Conservation (phyloP, 2,888 invertebrate species). For the Trachelus stipa region DNA sequence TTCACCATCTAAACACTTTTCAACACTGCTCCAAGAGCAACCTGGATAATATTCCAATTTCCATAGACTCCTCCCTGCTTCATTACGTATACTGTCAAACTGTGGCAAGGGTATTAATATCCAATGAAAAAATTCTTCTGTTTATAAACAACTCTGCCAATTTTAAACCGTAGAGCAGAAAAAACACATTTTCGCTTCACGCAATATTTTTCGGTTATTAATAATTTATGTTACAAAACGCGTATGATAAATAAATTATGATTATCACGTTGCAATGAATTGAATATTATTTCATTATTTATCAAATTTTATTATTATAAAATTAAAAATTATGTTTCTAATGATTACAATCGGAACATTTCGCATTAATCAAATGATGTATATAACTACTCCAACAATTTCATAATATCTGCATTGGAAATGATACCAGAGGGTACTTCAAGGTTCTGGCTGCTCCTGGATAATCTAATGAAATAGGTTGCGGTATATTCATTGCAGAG, state of each 20-base stretch:
- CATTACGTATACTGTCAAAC: neutral
- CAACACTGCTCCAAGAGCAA: neutral
- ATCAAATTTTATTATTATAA: neutral
- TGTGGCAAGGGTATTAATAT: neutral
- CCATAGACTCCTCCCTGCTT: neutral
- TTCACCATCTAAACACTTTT: too few species aligned
- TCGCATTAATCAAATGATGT: neutral
- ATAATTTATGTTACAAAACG: neutral
- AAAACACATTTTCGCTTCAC: neutral
- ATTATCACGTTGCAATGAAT: neutral
- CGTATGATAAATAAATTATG: neutral
- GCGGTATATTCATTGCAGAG: neutral
- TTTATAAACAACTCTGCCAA: slow-evolving; percentile 11
- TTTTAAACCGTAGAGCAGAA: neutral
- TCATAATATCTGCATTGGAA: neutral
- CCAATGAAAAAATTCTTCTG: slow-evolving; percentile 9
- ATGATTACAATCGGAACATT: too few species aligned
- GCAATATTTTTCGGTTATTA: neutral
- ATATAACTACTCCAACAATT: neutral
- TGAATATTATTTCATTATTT: neutral
- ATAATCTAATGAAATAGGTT: neutral
- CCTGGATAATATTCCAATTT: neutral
- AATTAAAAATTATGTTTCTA: too few species aligned
- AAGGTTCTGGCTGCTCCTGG: neutral
- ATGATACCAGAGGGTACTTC: neutral